Evolutionary conservation across 2,888 invertebrate species (phyloP).

Genomic region (Bombylius major): DNA sequence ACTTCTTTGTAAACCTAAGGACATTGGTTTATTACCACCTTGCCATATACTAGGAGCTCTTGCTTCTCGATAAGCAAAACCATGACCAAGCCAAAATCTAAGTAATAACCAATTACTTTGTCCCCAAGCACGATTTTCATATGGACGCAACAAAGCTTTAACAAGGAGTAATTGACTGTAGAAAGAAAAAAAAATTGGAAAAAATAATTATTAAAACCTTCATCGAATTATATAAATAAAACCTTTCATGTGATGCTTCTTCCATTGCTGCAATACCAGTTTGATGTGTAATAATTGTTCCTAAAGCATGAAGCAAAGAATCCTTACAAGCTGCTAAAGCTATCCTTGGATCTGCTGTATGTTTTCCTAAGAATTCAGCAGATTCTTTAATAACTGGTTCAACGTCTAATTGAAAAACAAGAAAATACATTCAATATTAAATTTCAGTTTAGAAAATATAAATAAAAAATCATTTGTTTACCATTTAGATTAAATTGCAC

Average conservation of each 20-base stretch:
- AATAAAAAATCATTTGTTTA: constrained; percentile 6
- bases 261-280: constrained; percentile 60
- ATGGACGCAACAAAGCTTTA: constrained; percentile 57
- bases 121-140: constrained; percentile 71
- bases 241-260: constrained; percentile 39
- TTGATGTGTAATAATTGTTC: constrained; percentile 62
- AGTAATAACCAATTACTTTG: constrained; percentile 77
- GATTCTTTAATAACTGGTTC: constrained; percentile 47
- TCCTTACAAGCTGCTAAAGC: constrained; percentile 64
- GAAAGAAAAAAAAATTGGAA: background rate
- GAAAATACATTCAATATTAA: background rate
- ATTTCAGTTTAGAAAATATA: background rate
- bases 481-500: constrained; percentile 28
- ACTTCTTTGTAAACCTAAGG: constrained; percentile 30
- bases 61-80: constrained; percentile 61
- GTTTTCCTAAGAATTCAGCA: constrained; percentile 59
- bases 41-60: constrained; percentile 43
- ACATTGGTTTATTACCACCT: constrained; percentile 33
- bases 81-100: constrained; percentile 68
- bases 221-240: background rate
- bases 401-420: constrained; percentile 36
- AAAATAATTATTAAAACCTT: background rate
- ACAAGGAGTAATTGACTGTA: constrained; percentile 49
- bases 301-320: constrained; percentile 60
- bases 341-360: constrained; percentile 63